phyloP scores from a whole-genome alignment of 2,113 vertebrate genomes.

The Notothenia coriiceps region DNA sequence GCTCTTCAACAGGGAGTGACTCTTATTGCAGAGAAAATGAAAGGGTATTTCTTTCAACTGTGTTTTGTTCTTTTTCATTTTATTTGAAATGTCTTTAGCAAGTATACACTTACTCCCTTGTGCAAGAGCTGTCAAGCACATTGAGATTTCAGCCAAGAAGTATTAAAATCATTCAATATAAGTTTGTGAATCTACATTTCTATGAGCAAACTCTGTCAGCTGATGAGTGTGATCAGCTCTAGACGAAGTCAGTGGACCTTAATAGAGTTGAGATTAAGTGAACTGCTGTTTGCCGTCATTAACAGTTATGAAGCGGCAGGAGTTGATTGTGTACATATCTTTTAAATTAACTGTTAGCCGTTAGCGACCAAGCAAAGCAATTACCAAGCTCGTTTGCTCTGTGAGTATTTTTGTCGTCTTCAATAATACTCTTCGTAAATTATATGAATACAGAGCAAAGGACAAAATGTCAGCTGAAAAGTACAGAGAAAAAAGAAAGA shows the following conservation, averaged over 20 bases:
- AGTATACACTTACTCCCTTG: neutral
- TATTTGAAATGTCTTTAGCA: neutral
- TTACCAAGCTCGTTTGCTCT: no score
- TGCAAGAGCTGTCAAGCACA: neutral
- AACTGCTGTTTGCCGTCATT: neutral
- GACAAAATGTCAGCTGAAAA: neutral
- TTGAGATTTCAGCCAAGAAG: neutral
- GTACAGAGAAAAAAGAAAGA: neutral
- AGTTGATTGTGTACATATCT: neutral
- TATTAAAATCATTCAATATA: neutral
- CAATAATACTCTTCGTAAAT: neutral
- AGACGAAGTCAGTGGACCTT: neutral
- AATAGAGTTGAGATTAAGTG: neutral
- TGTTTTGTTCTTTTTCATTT: conserved; percentile 1
- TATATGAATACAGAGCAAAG: no score
- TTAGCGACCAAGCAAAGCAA: neutral
- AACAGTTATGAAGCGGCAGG: neutral
- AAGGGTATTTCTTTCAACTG: conserved; percentile 18
- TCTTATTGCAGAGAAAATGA: conserved; percentile 50
- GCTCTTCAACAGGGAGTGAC: conserved; percentile 34
- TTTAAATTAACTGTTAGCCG: neutral
- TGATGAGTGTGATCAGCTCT: conserved; percentile 2
- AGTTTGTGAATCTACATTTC: neutral
- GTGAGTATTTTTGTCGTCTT: neutral
- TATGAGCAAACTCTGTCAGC: neutral